These are phyloP conservation scores for Pammene fasciana DNA, from an alignment of 2,888 invertebrate genomes.

Conservation along the genomic window DNA sequence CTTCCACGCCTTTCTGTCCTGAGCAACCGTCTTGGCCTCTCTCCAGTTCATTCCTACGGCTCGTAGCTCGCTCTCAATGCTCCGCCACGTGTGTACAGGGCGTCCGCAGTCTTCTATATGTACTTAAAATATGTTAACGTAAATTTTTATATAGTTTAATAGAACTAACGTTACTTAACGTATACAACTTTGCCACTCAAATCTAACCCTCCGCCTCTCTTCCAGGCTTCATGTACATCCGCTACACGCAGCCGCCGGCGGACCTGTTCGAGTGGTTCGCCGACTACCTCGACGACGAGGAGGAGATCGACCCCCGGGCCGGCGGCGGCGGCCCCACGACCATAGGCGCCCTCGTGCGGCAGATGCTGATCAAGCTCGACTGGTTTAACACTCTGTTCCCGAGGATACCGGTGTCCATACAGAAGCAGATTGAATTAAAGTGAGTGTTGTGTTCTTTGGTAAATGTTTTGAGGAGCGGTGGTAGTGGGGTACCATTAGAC, in stretches of 20 bases:
- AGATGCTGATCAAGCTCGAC: constrained; percentile 97
- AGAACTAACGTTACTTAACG: too few species aligned
- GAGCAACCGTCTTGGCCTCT: too few species aligned
- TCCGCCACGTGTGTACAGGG: too few species aligned
- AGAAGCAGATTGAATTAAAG: constrained; percentile 94
- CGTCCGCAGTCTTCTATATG: too few species aligned
- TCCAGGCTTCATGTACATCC: constrained; percentile 88
- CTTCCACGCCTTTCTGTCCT: too few species aligned
- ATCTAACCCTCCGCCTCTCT: constrained; percentile 4
- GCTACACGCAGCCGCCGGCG: constrained; percentile 98
- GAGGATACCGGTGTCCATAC: constrained; percentile 98
- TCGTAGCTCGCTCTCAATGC: too few species aligned
- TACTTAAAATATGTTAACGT: too few species aligned
- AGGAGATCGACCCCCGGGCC: constrained; percentile 98
- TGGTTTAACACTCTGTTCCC: constrained; percentile 99
- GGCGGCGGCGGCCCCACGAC: constrained; percentile 97
- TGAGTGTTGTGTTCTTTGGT: too few species aligned
- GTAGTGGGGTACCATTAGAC: too few species aligned
- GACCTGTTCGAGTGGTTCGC: constrained; percentile 99
- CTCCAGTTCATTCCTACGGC: too few species aligned
- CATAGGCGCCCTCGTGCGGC: constrained; percentile 95
- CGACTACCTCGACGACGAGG: constrained; percentile 97
- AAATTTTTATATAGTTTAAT: too few species aligned
- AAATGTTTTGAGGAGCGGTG: too few species aligned
- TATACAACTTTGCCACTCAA: not conserved